phyloP scores from a whole-genome alignment of 2,888 invertebrate genomes.

The Drosophila demipolita region DNA sequence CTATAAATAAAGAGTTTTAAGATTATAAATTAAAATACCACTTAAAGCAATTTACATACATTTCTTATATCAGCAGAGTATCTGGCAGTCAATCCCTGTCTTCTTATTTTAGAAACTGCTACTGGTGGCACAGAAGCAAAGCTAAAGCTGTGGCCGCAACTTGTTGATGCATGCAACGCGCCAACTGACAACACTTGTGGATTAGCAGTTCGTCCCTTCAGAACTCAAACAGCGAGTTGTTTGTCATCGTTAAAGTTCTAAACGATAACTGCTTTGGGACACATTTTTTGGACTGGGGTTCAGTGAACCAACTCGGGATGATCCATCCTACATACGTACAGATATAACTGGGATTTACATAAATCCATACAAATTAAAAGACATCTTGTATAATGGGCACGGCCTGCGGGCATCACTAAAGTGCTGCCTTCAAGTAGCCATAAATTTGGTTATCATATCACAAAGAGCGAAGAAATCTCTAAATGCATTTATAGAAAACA shows the following conservation, averaged over 20 bases:
- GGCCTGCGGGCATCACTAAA: slow-evolving; percentile 36
- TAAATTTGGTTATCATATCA: slow-evolving; percentile 63
- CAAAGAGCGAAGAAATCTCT: slow-evolving; percentile 9
- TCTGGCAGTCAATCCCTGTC: background rate
- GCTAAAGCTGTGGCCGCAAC: slow-evolving; percentile 47
- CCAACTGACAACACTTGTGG: slow-evolving; percentile 43
- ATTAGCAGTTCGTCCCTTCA: slow-evolving; percentile 38
- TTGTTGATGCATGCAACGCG: slow-evolving; percentile 65
- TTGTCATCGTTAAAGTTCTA: slow-evolving; percentile 36
- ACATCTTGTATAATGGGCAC: slow-evolving; percentile 39
- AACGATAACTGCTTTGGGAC: background rate
- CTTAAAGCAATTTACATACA: background rate
- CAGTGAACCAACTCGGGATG: slow-evolving; percentile 33
- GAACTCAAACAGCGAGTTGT: slow-evolving; percentile 16
- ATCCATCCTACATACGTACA: slow-evolving; percentile 1
- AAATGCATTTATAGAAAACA: slow-evolving; percentile 39
- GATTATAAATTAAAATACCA: background rate
- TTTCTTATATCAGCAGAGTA: background rate
- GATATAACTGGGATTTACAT: slow-evolving; percentile 52
- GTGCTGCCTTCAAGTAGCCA: slow-evolving; percentile 62
- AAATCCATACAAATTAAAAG: slow-evolving; percentile 61
- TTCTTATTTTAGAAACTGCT: slow-evolving; percentile 11
- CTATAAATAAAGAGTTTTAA: background rate
- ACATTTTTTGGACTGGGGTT: slow-evolving; percentile 12
- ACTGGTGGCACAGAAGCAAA: slow-evolving; percentile 22